Conservation (phyloP, 1,140 invertebrate genomes). For the Hyphantria cunea region DNA sequence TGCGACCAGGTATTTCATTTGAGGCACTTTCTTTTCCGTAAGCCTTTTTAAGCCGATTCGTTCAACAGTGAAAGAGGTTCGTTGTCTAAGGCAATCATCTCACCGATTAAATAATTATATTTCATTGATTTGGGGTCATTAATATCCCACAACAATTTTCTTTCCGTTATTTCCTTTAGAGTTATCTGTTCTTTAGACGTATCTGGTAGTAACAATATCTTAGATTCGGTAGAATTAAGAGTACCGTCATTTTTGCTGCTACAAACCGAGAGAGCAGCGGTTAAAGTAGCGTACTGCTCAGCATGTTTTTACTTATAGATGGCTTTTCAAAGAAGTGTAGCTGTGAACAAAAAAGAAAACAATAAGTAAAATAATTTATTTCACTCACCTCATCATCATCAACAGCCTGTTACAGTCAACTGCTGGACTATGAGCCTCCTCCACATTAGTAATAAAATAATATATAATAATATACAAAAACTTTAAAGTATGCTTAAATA, state of each 20-base stretch:
- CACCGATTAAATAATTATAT: slow-evolving; percentile 44
- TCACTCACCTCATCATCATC: background rate
- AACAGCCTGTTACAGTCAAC: background rate
- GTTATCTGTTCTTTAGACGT: slow-evolving; percentile 35
- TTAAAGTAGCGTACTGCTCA: slow-evolving; percentile 23
- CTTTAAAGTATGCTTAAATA: too few species aligned
- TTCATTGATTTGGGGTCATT: slow-evolving; percentile 42
- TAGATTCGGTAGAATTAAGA: slow-evolving; percentile 21
- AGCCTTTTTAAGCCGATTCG: slow-evolving; percentile 37
- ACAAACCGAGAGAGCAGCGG: slow-evolving; percentile 24
- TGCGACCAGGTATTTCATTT: slow-evolving; percentile 42
- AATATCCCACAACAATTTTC: slow-evolving; percentile 38
- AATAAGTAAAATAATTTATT: background rate
- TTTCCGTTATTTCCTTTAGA: slow-evolving; percentile 35
- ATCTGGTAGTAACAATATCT: slow-evolving; percentile 29
- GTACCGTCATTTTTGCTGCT: slow-evolving; percentile 28
- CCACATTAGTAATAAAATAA: too few species aligned
- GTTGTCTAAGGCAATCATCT: slow-evolving; percentile 48
- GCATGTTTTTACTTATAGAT: slow-evolving; percentile 38
- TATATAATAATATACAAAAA: too few species aligned
- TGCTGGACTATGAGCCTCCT: too few species aligned
- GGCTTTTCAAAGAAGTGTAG: slow-evolving; percentile 41
- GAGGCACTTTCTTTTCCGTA: slow-evolving; percentile 35
- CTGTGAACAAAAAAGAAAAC: slow-evolving; percentile 21
- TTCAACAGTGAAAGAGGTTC: slow-evolving; percentile 44